Base-by-base conservation (phyloP, 2,797 vertebrate genomes). In the Smutsia temminckii region DNA sequence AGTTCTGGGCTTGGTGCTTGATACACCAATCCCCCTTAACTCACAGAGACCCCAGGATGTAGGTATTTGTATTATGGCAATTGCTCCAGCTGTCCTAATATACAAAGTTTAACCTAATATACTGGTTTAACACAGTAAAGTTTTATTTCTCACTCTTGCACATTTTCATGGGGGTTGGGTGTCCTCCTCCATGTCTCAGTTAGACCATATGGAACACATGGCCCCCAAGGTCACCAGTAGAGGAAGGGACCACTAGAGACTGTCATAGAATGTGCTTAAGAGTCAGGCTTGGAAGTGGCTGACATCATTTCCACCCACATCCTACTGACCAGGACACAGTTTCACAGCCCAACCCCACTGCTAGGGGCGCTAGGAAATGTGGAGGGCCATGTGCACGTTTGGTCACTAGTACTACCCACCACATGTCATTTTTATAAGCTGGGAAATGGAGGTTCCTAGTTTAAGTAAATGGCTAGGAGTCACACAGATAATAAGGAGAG, bases 391-490 rank as follows among this genome's bases (percentile, higher is more conserved):
- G 14, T 53, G 7, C 17, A 4, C 32, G 0, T 81, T 91, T 81
- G 29, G 27, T 49, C 61, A 46, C 23, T 34, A 11, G 29, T 0
- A 3, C 61, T 69, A 18, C 20, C 46, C 12, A 32, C 17, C 77
- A 46, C 69, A 5, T 71, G 77, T 8, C 17, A 66, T 72, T 90
- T 75, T 32, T 68, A 57, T 80, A 57, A 86, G 8, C 40, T 78
- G 89, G n/a, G 53, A 74, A 37, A 7, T 2, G 20, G 57, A 57
- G 37, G 16, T 46, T 85, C 57, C 51, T 32, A 63, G 79, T 29
- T 68, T 77, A 77, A 84, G 55, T 17, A 55, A 91, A 37, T 78
- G 77, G 8, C 13, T 71, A 37, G 80, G 91, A 90, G 95, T 79
- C 29, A 57, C 29, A 63, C 27, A 61, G 17, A 46, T 16, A 59